Conservation (phyloP, 1,140 invertebrate species). For the Eumeta japonica region DNA sequence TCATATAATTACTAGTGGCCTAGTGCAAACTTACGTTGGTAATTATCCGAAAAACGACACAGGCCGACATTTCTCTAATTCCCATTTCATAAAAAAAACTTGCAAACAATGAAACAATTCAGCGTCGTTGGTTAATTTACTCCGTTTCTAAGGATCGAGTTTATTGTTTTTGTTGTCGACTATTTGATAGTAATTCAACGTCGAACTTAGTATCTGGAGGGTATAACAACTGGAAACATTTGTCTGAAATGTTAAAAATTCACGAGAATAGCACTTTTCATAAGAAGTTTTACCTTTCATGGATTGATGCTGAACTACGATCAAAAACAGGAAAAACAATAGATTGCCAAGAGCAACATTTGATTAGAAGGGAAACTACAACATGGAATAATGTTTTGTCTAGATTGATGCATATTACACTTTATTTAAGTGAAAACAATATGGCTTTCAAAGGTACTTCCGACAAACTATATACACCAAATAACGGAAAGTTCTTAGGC, state of each 20-base stretch:
- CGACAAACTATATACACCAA: no score
- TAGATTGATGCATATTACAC: no score
- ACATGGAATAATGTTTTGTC: conserved; percentile 17
- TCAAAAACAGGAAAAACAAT: no score
- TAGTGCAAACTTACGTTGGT: conserved; percentile 17
- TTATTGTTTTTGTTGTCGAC: conserved; percentile 15
- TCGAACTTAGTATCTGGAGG: conserved; percentile 15
- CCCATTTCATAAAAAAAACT: conserved; percentile 15
- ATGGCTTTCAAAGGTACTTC: no score
- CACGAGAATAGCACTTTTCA: conserved; percentile 17
- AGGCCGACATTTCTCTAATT: conserved; percentile 17
- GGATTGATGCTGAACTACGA: conserved; percentile 11
- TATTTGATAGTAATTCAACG: conserved; percentile 13
- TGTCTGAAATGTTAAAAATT: conserved; percentile 14
- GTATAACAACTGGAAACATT: conserved; percentile 15
- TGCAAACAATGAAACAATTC: conserved; percentile 14
- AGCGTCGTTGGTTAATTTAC: conserved; percentile 18
- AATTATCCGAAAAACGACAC: conserved; percentile 15
- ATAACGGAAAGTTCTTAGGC: no score
- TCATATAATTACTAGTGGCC: conserved; percentile 16
- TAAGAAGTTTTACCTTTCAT: conserved; percentile 13
- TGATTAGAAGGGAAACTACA: conserved; percentile 12
- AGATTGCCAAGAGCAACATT: no score
- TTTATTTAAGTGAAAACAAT: no score
- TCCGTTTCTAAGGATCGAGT: conserved; percentile 15